Percentiles rank a stretch among this genome's conserved stretches.
Evolutionary conservation across 2,888 invertebrate genomes (phyloP).

Genomic region (Callosobruchus maculatus): DNA sequence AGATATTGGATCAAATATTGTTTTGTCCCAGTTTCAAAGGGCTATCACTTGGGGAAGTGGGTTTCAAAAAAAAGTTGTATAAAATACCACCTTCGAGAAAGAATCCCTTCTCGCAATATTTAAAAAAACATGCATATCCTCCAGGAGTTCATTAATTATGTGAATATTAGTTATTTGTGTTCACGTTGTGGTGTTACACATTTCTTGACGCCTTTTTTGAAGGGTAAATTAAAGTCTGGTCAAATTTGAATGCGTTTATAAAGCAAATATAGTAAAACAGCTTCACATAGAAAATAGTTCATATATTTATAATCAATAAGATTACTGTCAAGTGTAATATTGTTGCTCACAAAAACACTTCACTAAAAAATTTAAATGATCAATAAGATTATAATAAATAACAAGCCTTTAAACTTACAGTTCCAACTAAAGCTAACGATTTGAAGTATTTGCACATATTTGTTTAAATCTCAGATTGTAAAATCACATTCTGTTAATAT

Average conservation of each 20-base stretch:
- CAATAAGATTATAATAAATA: constrained; percentile 23
- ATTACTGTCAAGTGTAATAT: not conserved
- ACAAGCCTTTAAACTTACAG: constrained; percentile 27
- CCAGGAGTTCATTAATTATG: no score
- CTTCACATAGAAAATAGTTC: constrained; percentile 26
- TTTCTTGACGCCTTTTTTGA: no score
- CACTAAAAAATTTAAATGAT: constrained; percentile 11
- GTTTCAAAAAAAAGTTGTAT: no score
- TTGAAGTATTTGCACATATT: constrained; percentile 32
- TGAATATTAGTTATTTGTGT: no score
- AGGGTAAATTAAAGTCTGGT: not conserved
- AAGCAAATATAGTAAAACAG: constrained; percentile 27
- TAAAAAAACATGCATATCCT: no score
- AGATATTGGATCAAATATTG: no score
- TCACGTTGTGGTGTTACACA: no score
- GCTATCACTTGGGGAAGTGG: no score
- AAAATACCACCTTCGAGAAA: no score
- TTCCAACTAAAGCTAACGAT: constrained; percentile 20
- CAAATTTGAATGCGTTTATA: constrained; percentile 16
- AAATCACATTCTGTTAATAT: constrained; percentile 33
- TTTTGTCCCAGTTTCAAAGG: no score
- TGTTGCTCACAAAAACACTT: constrained; percentile 7
- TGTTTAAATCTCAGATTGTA: constrained; percentile 36
- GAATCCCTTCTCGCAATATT: no score
- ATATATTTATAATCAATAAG: not conserved